Evolutionary conservation across 2,888 invertebrate genomes (phyloP), one percentile per base, ranked within the genome.

Genomic region (Ophonus ardosiacus): DNA sequence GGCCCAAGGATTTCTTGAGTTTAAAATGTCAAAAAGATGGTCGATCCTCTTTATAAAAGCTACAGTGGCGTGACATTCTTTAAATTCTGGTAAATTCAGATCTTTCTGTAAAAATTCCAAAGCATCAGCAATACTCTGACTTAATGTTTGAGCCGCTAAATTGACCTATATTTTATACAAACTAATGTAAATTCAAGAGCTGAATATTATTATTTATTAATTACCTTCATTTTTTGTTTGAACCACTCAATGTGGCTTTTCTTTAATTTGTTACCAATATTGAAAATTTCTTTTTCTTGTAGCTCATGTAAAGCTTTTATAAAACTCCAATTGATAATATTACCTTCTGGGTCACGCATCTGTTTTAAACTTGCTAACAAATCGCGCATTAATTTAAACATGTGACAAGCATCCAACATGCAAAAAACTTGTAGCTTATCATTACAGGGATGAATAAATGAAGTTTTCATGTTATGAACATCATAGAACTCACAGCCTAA

Each of bases 21-120:
- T 63, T 63, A 71, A 71, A 71, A 71, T 6, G 31, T 71, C 71
- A 13, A 71, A 71, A 38, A 71, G 71, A 38, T 15, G n/a, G n/a
- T 71, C 38, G 4, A 71, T 71, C n/a, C 31, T n/a, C n/a, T n/a
- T 71, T 71, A 71, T 71, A 40, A 71, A 71, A 31, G 31, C 7
- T 38, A 71, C 71, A 38, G 71, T 71, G 6, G 31, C 38, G 21
- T 71, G 31, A 15, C n/a, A 71, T 17, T 13, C 40, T 71, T 71
- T 71, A 31, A 71, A 71, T 15, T 40, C 40, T 17, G 71, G 31
- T 40, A 71, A 3, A 5, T 31, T 24, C 15, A 71, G n/a, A 40
- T 31, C 38, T 13, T 71, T 31, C 4, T 31, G 2, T 5, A 24
- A 71, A 71, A 71, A 71, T 31, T 71, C 71, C 15, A 71, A 8